phyloP scores from a whole-genome alignment of 2,888 invertebrate genomes.

The Polyommatus iphigenia region DNA sequence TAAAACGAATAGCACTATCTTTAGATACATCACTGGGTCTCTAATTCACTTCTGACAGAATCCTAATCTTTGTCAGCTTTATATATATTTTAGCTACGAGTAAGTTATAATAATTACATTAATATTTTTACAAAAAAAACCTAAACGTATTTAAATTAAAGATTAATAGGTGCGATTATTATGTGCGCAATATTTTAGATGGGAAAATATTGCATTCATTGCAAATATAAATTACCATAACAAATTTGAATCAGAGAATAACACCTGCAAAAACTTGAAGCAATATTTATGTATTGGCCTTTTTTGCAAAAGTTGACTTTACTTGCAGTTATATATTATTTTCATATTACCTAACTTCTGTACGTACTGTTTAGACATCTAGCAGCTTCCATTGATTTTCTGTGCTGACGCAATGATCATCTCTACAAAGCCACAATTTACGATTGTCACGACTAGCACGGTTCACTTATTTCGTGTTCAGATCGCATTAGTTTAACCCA shows the following conservation, averaged over 20 bases:
- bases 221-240: neutral
- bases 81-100: neutral
- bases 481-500: conserved; percentile 66
- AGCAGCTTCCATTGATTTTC: neutral
- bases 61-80: neutral
- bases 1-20: neutral
- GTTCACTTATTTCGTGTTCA: conserved; percentile 60
- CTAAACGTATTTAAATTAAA: neutral
- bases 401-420: neutral
- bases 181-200: neutral
- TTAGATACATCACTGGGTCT: neutral
- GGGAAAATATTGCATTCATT: neutral
- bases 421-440: conserved; percentile 42
- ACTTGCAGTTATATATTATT: no score
- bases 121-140: neutral
- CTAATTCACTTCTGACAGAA: neutral
- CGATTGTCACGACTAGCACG: conserved; percentile 46
- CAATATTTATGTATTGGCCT: neutral
- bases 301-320: no score
- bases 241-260: neutral
- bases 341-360: neutral
- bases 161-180: neutral
- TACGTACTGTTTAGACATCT: neutral
- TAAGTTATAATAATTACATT: neutral
- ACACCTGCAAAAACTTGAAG: neutral